Base-by-base conservation (phyloP, 2,797 vertebrate species). In the Hafferia zeledoni region DNA sequence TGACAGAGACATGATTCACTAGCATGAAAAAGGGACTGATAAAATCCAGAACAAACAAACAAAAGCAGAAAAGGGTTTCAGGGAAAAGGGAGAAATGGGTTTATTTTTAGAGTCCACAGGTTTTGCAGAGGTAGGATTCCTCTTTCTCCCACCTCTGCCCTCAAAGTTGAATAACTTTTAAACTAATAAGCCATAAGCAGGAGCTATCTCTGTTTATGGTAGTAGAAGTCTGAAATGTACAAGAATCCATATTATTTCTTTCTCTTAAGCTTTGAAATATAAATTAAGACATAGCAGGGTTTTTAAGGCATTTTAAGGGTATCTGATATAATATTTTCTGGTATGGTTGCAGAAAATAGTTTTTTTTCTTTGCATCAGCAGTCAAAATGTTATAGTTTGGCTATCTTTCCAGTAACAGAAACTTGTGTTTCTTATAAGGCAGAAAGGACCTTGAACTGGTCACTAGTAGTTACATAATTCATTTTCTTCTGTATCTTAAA, bases 41-140 rank as follows among this genome's bases (percentile, higher is more conserved):
- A 94, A 64, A 97, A 96, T 96, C 84, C 94, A 96, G 96, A 96
- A 93, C 84, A 94, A 95, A 95, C 86, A 96, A 96, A 97, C 79
- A 95, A 95, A 91, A 87, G 70, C 84, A 90, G 76, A 96, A 86
- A 75, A 68, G 16, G 31, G 28, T 67, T 95, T 94, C 47, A 72
- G 89, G 68, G 67, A 47, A 90, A 35, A 85, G 17, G 55, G 56
- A 86, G 57, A 75, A 72, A 83, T 17, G 20, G 31, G 37, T 93
- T 95, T 96, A 82, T 82, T 96, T 95, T 95, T 88, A 83, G 84
- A 78, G 39, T 49, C 77, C 33, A 25, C 68, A 53, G 69, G 61
- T 86, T 95, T 76, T 95, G 57, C 70, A 76, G 80, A 78, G 55
- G 53, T 90, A 79, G 39, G 24, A 86, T 79, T 88, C 63, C 23